phyloP scores from a whole-genome alignment of 2,113 vertebrate genomes.

The Cyprinus carpio region DNA sequence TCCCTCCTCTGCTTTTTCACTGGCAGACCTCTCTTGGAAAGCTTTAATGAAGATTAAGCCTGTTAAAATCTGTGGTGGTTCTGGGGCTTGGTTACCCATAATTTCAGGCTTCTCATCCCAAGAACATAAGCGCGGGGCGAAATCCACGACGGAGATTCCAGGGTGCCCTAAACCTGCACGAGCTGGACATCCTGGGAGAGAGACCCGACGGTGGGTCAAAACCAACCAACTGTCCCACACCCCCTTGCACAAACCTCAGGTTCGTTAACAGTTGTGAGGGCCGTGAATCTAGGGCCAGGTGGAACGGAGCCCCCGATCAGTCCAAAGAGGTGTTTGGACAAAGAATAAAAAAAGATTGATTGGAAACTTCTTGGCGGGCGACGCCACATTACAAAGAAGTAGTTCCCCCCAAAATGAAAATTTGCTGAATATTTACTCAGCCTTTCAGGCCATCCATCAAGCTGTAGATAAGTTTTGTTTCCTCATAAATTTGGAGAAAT shows the following conservation, averaged over 20 bases:
- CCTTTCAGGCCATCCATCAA: no score
- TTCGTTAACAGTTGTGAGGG: constrained; percentile 34
- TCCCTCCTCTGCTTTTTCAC: constrained; percentile 56
- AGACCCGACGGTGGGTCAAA: constrained; percentile 53
- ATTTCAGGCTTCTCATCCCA: no score
- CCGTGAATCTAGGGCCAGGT: constrained; percentile 34
- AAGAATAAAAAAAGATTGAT: neutral
- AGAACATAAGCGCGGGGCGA: constrained; percentile 62
- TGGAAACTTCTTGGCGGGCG: neutral
- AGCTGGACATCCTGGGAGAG: constrained; percentile 54
- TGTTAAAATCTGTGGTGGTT: constrained; percentile 72
- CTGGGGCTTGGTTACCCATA: no score
- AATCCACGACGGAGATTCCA: constrained; percentile 50
- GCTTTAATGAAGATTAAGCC: constrained; percentile 70
- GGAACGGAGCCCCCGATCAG: constrained; percentile 30
- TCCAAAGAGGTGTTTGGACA: constrained; percentile 43
- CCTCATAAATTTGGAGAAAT: no score
- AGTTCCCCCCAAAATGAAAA: neutral
- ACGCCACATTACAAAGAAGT: neutral
- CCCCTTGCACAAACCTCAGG: constrained; percentile 25
- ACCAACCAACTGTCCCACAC: constrained; percentile 46
- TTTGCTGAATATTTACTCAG: no score
- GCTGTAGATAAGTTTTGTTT: no score
- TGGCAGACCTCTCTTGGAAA: constrained; percentile 74
- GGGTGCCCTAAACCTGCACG: constrained; percentile 50